Evolutionary conservation across 2,888 invertebrate genomes (phyloP).

Genomic region (Trichogramma dendrolimi): DNA sequence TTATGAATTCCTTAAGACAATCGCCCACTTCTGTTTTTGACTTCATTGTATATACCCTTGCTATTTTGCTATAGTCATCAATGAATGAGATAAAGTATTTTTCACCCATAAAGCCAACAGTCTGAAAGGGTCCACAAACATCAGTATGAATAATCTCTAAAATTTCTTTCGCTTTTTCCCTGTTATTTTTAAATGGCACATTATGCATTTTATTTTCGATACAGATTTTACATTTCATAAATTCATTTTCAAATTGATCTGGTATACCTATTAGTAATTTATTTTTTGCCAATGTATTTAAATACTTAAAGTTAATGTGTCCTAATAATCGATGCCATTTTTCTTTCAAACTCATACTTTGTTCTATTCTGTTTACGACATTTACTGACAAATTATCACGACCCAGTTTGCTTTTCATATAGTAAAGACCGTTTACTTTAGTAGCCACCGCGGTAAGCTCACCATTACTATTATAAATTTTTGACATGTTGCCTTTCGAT

Average conservation of each 20-base stretch:
- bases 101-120: conserved; percentile 28
- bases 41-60: conserved; percentile 31
- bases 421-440: conserved; percentile 23
- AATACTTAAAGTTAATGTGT: conserved; percentile 34
- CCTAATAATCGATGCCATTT: conserved; percentile 33
- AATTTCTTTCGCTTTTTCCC: conserved; percentile 30
- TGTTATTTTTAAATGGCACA: conserved; percentile 32
- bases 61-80: conserved; percentile 33
- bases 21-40: conserved; percentile 30
- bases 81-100: conserved; percentile 33
- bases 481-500: conserved; percentile 7
- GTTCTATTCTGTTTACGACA: neutral
- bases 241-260: conserved; percentile 26
- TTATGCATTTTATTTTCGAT: conserved; percentile 32
- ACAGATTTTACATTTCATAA: conserved; percentile 30
- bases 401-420: conserved; percentile 14
- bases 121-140: conserved; percentile 27
- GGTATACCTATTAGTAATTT: conserved; percentile 29
- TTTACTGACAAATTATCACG: conserved; percentile 5
- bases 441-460: conserved; percentile 26
- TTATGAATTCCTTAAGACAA: conserved; percentile 29
- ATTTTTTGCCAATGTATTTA: conserved; percentile 28
- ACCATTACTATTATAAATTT: conserved; percentile 18
- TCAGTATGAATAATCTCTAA: conserved; percentile 27
- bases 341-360: conserved; percentile 29